These are phyloP conservation scores for Eristalis intricaria DNA, from an alignment of 2,888 invertebrate genomes.

Conservation along the genomic window DNA sequence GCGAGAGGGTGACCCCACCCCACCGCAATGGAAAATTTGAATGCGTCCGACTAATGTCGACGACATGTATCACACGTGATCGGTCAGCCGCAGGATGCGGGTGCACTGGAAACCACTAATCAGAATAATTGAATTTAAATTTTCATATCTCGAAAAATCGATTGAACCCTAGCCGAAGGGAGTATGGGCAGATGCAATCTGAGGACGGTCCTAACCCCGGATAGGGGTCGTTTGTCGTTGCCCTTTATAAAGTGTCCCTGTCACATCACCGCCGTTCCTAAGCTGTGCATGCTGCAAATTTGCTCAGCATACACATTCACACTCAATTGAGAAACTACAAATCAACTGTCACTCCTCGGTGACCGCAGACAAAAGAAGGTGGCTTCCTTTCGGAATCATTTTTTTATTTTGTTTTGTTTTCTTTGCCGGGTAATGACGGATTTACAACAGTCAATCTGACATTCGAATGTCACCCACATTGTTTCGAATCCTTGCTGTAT, in stretches of 20 bases:
- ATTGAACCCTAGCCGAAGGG: conserved; percentile 26
- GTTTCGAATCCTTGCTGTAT: neutral
- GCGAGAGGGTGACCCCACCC: neutral
- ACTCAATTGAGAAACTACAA: conserved; percentile 14
- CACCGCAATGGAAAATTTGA: conserved; percentile 35
- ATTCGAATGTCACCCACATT: conserved; percentile 48
- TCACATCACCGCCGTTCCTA: neutral
- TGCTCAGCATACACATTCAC: conserved; percentile 2
- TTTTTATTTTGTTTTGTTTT: conserved; percentile 2
- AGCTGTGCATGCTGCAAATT: conserved; percentile 21
- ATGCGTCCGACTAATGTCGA: conserved; percentile 63
- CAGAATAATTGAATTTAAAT: conserved; percentile 72
- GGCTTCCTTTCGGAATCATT: neutral
- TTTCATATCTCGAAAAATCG: conserved; percentile 43
- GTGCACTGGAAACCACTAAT: conserved; percentile 70
- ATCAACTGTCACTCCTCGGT: conserved; percentile 43
- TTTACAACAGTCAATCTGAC: conserved; percentile 66
- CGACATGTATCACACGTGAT: conserved; percentile 72
- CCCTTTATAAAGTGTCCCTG: conserved; percentile 53
- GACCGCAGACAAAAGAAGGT: conserved; percentile 24
- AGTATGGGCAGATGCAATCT: conserved; percentile 15
- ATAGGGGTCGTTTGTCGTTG: conserved; percentile 65
- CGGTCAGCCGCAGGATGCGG: conserved; percentile 71
- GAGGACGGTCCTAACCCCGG: neutral
- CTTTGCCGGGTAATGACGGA: conserved; percentile 53